These are phyloP conservation scores for Lordiphosa clarofinis DNA, from an alignment of 1,140 invertebrate genomes.

Conservation along the genomic window DNA sequence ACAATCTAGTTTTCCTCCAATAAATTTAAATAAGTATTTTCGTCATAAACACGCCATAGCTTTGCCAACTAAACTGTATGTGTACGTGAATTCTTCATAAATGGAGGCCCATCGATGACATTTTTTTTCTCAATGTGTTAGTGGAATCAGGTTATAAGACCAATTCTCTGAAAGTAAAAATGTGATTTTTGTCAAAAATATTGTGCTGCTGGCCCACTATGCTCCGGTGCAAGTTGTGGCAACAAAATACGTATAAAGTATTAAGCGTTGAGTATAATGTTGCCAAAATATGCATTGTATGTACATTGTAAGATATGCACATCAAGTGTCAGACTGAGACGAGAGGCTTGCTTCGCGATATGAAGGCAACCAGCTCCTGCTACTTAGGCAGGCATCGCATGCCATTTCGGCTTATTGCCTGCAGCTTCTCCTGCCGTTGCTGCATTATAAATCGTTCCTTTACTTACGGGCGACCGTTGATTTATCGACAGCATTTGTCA, in stretches of 20 bases:
- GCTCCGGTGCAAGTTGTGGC: slow-evolving; percentile 24
- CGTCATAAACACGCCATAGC: too few species aligned
- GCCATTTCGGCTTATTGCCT: slow-evolving; percentile 60
- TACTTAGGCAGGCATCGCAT: slow-evolving; percentile 49
- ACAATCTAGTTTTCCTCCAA: too few species aligned
- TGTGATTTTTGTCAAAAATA: too few species aligned
- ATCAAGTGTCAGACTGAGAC: slow-evolving; percentile 41
- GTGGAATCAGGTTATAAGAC: too few species aligned
- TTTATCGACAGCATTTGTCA: slow-evolving; percentile 72
- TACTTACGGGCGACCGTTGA: slow-evolving; percentile 60
- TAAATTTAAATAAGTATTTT: too few species aligned
- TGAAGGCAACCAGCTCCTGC: slow-evolving; percentile 56
- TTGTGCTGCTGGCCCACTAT: too few species aligned
- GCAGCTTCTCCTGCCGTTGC: slow-evolving; percentile 18
- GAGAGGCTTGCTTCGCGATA: background rate
- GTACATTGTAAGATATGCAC: slow-evolving; percentile 8
- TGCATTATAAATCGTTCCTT: slow-evolving; percentile 65
- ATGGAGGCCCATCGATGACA: too few species aligned
- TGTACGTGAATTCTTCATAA: too few species aligned
- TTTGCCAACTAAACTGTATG: too few species aligned
- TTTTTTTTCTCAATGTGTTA: too few species aligned
- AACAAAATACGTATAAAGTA: slow-evolving; percentile 74
- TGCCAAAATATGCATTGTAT: slow-evolving; percentile 52
- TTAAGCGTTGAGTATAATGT: slow-evolving; percentile 64
- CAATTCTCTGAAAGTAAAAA: too few species aligned